Conservation (phyloP, 2,888 invertebrate species). For the Pogonocherus hispidulus region DNA sequence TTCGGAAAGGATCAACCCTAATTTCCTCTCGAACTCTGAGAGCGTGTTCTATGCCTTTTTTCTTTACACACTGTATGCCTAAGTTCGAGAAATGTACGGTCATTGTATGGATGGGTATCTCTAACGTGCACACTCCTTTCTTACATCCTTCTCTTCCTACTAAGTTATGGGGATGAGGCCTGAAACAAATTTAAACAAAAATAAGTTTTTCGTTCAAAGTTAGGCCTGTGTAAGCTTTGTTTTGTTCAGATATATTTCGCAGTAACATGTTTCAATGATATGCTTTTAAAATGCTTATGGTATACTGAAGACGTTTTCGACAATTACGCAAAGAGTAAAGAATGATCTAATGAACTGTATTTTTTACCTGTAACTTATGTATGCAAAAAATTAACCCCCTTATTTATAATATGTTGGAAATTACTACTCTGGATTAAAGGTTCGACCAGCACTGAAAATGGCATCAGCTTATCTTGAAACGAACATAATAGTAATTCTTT, state of each 20-base stretch:
- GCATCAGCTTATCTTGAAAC: no score
- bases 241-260: conserved; percentile 22
- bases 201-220: not conserved
- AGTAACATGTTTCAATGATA: not conserved
- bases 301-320: no score
- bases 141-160: conserved; percentile 95
- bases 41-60: conserved; percentile 91
- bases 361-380: no score
- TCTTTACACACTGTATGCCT: conserved; percentile 97
- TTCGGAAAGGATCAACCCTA: conserved; percentile 93
- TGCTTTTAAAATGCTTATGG: no score
- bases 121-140: conserved; percentile 91
- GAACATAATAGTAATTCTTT: no score
- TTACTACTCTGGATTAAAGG: no score
- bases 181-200: conserved; percentile 57
- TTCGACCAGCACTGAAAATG: no score
- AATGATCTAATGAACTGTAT: no score
- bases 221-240: not conserved
- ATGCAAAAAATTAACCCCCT: no score
- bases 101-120: conserved; percentile 82
- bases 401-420: no score
- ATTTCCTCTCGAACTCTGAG: conserved; percentile 85
- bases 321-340: no score
- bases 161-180: conserved; percentile 93
- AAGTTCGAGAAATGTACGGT: conserved; percentile 90